Evolutionary conservation across 2,113 vertebrate genomes (phyloP).

Genomic region (Apodemus sylvaticus): DNA sequence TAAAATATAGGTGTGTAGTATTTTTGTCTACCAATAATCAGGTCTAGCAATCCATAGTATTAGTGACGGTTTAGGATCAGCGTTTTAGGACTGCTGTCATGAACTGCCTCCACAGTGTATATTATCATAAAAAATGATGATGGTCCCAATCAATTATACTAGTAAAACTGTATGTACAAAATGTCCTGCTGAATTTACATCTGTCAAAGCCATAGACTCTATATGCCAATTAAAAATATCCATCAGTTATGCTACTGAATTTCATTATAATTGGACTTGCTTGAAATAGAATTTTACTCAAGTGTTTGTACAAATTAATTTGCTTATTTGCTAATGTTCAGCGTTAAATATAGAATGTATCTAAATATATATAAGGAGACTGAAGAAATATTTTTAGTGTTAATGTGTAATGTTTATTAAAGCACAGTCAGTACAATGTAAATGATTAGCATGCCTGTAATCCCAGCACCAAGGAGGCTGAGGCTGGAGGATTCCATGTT

Average conservation of each 20-base stretch:
- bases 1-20: not conserved
- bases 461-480: not conserved
- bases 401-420: slow-evolving; percentile 52
- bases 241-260: not conserved
- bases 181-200: slow-evolving; percentile 42
- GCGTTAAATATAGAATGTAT: slow-evolving; percentile 58
- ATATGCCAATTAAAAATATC: not conserved
- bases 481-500: not conserved
- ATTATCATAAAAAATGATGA: not conserved
- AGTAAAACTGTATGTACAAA: not conserved
- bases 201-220: slow-evolving; percentile 8
- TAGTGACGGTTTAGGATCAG: slow-evolving; percentile 20
- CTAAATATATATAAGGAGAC: slow-evolving; percentile 3
- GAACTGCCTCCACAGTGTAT: not conserved
- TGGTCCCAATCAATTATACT: slow-evolving; percentile 45
- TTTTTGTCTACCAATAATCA: not conserved
- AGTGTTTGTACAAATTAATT: slow-evolving; percentile 48
- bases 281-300: slow-evolving; percentile 38
- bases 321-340: slow-evolving; percentile 40
- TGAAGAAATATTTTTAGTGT: not conserved
- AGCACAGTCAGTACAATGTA: slow-evolving; percentile 11
- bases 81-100: not conserved
- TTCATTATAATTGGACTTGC: slow-evolving; percentile 51
- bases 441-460: not conserved
- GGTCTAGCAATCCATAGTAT: not conserved